Evolutionary conservation across 2,113 vertebrate species (phyloP), one percentile per base, ranked within the genome.

Genomic region (Gallinago media): DNA sequence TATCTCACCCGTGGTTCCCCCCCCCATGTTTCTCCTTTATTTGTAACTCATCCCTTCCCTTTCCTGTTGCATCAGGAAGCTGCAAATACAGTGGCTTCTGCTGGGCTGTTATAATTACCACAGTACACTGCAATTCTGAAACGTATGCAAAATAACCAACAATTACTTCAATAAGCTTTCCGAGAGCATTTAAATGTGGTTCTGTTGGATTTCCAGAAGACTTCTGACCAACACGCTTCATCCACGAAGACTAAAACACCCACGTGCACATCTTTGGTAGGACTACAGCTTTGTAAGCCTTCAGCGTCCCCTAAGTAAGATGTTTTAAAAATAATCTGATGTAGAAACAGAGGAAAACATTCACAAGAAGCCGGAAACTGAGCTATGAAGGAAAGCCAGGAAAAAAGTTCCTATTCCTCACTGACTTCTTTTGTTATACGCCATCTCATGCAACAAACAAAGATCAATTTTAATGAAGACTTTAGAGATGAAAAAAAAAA

Each of bases 31-130:
- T 82, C 88, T 92, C 72, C 92, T 84, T 74, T 92, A 56, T 76
- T 95, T 89, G 91, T 88, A 97, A 93, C 74, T 95, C 95, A 96
- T 94, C 96, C 82, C 95, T 97, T 96, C 97, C 95, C 74, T 83
- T 97, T 97, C 97, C 97, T 97, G 96, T 97, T 95, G 91, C 94
- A 95, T 92, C 96, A 95, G 93, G 96, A 97, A 97, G 90, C 94
- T 93, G 85, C 94, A 96, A 92, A 97, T 86, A 55, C 66, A 87
- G 96, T 54, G 75, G 85, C 79, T 97, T 97, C 85, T 96, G 87
- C 70, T 77, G 82, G 54, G 92, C 85, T 96, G 94, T 81, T 94
- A 44, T 63, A 95, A 96, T 85, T 88, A 92, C 92, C 89, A 91
- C 89, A 94, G 74, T 6, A 32, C 70, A 31, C 83, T 93, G 90